Evolutionary conservation across 92 coral and sea anemone species (phyloP).

Genomic region (Pocillopora meandrina): DNA sequence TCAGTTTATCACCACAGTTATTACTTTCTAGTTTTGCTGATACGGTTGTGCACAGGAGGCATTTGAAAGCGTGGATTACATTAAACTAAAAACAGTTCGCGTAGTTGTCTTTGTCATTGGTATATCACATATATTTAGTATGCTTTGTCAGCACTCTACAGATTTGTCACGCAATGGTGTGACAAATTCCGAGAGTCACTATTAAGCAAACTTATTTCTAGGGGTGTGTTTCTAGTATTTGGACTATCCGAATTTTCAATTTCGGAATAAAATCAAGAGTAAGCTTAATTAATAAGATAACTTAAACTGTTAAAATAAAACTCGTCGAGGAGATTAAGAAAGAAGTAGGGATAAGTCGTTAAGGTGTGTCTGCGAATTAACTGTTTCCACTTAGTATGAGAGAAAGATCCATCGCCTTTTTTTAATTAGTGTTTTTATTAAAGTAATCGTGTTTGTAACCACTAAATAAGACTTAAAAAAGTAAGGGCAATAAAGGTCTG

Average conservation of each 20-base stretch:
- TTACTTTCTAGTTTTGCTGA: background rate
- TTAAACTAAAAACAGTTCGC: background rate
- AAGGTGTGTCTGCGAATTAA: background rate
- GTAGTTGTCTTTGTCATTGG: conserved; percentile 12
- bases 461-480: background rate
- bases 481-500: conserved; percentile 23
- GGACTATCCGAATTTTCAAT: background rate
- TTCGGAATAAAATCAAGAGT: background rate
- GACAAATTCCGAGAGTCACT: background rate
- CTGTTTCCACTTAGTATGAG: background rate
- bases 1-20: background rate
- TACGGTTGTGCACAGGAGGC: background rate
- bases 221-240: background rate
- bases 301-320: background rate
- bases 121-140: background rate
- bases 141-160: background rate
- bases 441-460: background rate
- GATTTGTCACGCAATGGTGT: conserved; percentile 6
- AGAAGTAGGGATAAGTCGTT: background rate
- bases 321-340: background rate
- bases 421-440: background rate
- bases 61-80: background rate
- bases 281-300: background rate
- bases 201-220: background rate
- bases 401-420: background rate